phyloP scores from a whole-genome alignment of 2,888 invertebrate species.

The Dasysyrphus tricinctus region DNA sequence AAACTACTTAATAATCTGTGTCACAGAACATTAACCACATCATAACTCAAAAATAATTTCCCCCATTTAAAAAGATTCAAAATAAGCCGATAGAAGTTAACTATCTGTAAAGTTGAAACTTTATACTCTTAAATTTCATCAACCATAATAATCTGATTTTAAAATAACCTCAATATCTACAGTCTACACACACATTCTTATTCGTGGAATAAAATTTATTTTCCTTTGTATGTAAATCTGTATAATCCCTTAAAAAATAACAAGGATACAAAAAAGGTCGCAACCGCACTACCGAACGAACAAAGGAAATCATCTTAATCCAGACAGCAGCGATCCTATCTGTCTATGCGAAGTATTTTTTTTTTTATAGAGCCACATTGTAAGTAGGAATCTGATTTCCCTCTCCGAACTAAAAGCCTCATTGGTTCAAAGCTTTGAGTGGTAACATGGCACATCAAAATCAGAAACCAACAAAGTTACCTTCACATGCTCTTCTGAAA shows the following conservation, averaged over 20 bases:
- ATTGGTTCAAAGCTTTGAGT: slow-evolving; percentile 50
- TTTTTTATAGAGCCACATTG: not conserved
- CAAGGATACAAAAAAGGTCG: slow-evolving; percentile 44
- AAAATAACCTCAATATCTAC: slow-evolving; percentile 27
- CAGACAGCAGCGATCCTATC: slow-evolving; percentile 14
- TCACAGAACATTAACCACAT: slow-evolving; percentile 26
- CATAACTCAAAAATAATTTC: slow-evolving; percentile 12
- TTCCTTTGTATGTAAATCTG: slow-evolving; percentile 29
- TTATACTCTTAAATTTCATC: slow-evolving; percentile 39
- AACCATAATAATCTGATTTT: slow-evolving; percentile 54
- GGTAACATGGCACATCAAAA: slow-evolving; percentile 8
- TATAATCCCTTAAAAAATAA: slow-evolving; percentile 45
- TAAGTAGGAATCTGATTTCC: slow-evolving; percentile 44
- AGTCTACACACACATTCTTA: slow-evolving; percentile 19
- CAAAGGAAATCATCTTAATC: slow-evolving; percentile 36
- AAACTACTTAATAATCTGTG: not conserved
- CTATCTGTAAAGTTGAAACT: slow-evolving; percentile 49
- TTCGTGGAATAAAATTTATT: slow-evolving; percentile 35
- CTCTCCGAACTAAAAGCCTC: slow-evolving; percentile 24
- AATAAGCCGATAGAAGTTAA: slow-evolving; percentile 36
- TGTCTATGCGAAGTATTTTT: slow-evolving; percentile 42
- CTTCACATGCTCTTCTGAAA: slow-evolving; percentile 35
- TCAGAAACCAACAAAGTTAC: slow-evolving; percentile 46
- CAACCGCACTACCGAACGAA: slow-evolving; percentile 51
- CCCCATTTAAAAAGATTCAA: not conserved